Base-by-base conservation (phyloP, 2,113 vertebrate species). In the Brachyhypopomus occidentalis region DNA sequence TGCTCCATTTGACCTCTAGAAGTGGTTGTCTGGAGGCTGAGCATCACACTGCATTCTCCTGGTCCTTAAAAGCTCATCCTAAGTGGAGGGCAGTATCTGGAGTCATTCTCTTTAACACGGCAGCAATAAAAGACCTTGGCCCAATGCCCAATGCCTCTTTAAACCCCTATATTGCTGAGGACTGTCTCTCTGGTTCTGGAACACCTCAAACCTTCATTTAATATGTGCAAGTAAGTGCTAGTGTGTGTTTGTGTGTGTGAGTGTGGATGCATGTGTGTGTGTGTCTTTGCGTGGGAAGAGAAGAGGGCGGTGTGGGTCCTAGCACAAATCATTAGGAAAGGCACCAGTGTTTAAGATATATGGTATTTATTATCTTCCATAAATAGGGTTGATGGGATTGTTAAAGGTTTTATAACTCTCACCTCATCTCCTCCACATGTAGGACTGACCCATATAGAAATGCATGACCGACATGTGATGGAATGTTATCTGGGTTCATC, bases 121-220 rank as follows among this genome's bases (percentile, higher is more conserved):
- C 8, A 64, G 86, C 84, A 88, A 89, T 92, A 91, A 90, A 89
- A 90, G 86, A 80, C 74, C 25, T n/a, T 88, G 87, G 86, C 83
- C 56, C 77, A 30, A 70, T 48, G 87, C 89, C 87, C 70, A 72
- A 75, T 80, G 84, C 83, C 87, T 89, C 88, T 87, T 86, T 85
- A 86, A 86, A 84, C 77, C 82, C 86, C 88, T 86, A 91, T 91
- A 88, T 90, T 86, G 74, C 81, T 84, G 78, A 86, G 82, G 76
- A 81, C 83, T 56, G 80, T 82, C 84, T 84, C 72, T 77, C 83
- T n/a, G 74, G 38, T 79, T 88, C 88, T 93, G 90, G 89, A 89
- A 91, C 83, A 86, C 85, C 90, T 91, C 90, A 90, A 52, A 70
- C 72, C 63, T 88, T 72, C 84, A 89, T 90, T 84, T 82, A 79